phyloP scores from a whole-genome alignment of 2,888 invertebrate genomes.

The Lacanobia oleracea region DNA sequence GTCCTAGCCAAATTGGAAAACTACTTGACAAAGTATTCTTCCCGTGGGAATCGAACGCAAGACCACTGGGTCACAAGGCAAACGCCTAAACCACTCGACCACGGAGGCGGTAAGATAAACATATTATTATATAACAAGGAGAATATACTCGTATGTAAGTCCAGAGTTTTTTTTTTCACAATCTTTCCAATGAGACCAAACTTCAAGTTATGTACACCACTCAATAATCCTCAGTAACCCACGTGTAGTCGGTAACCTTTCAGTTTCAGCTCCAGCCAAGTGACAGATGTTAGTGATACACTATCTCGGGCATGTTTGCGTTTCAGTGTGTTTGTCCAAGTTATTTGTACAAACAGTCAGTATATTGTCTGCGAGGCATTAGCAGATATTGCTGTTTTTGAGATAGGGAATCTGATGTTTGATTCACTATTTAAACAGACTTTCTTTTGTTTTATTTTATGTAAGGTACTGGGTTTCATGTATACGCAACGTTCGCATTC shows the following conservation, averaged over 20 bases:
- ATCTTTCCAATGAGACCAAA: not conserved
- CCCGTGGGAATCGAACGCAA: no score
- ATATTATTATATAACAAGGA: no score
- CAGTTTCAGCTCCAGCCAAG: constrained; percentile 19
- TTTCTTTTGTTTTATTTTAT: not conserved
- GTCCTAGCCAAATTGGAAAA: no score
- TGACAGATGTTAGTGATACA: constrained; percentile 46
- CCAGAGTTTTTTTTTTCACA: not conserved
- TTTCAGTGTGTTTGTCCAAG: constrained; percentile 45
- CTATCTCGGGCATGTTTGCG: constrained; percentile 40
- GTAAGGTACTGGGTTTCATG: not conserved
- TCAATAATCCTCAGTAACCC: constrained; percentile 27
- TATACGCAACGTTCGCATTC: no score
- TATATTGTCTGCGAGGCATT: constrained; percentile 39
- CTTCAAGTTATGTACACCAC: constrained; percentile 5
- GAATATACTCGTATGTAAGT: not conserved
- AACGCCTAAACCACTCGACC: no score
- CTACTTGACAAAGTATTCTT: no score
- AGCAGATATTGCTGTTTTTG: constrained; percentile 44
- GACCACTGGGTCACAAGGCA: no score
- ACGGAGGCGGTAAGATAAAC: no score
- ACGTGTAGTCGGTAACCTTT: constrained; percentile 11
- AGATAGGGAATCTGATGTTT: constrained; percentile 26
- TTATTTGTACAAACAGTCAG: constrained; percentile 42
- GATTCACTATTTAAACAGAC: constrained; percentile 13